A percentile compares a stretch with the other conserved stretches of the same genome.
phyloP scores from a whole-genome alignment of 2,888 invertebrate genomes.

The Drosophila sordidula region DNA sequence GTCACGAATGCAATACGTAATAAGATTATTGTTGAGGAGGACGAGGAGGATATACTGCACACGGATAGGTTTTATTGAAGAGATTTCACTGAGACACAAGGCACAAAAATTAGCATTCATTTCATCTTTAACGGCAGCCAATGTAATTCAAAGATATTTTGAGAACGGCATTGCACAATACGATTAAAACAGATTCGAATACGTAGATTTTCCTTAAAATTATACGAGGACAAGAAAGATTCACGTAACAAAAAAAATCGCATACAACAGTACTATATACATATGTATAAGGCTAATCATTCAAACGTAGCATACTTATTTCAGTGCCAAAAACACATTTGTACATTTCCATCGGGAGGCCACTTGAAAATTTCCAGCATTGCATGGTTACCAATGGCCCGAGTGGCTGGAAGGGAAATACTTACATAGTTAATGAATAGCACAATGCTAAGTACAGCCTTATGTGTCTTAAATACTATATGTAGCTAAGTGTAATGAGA shows the following conservation, averaged over 20 bases:
- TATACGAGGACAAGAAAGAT: background rate
- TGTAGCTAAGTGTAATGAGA: conserved; percentile 78
- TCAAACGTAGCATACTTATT: conserved; percentile 36
- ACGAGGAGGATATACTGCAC: conserved; percentile 83
- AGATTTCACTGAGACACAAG: conserved; percentile 79
- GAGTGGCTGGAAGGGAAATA: conserved; percentile 32
- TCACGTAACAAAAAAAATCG: background rate
- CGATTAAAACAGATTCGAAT: conserved; percentile 13
- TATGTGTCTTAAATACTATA: conserved; percentile 85
- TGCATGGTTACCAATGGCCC: background rate
- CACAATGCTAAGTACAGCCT: conserved; percentile 83
- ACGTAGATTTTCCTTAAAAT: conserved; percentile 20
- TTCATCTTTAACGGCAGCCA: conserved; percentile 8
- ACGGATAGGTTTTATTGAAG: conserved; percentile 85
- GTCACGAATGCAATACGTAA: conserved; percentile 81
- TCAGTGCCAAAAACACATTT: conserved; percentile 62
- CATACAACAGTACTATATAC: conserved; percentile 1
- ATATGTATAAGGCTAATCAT: conserved; percentile 16
- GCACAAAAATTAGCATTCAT: conserved; percentile 26
- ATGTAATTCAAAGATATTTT: conserved; percentile 10
- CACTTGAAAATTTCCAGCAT: conserved; percentile 5
- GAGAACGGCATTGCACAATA: conserved; percentile 36
- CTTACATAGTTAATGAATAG: conserved; percentile 52
- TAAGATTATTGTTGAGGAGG: conserved; percentile 82
- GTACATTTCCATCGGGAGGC: conserved; percentile 63